Percentiles rank a stretch among this genome's conserved stretches.
Evolutionary conservation across 2,113 vertebrate genomes (phyloP).

Genomic region (Cyprinodon tularosa): DNA sequence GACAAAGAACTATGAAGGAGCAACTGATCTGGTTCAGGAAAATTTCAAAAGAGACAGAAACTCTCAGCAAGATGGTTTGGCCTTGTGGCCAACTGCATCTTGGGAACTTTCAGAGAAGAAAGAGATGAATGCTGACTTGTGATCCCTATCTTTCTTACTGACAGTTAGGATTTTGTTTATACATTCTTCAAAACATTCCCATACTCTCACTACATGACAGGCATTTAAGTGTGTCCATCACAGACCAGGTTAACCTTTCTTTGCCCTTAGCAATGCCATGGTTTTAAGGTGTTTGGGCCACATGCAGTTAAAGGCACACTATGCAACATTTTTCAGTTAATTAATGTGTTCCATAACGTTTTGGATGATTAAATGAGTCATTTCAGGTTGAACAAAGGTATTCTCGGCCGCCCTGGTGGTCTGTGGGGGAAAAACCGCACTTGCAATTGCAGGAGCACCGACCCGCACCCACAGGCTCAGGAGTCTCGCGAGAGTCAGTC

Average conservation of each 20-base stretch:
- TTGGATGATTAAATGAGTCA: no score
- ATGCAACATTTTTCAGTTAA: no score
- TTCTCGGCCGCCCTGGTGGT: no score
- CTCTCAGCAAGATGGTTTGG: conserved; percentile 43
- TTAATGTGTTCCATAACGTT: no score
- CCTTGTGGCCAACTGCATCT: conserved; percentile 58
- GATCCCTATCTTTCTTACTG: conserved; percentile 64
- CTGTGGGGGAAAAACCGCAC: no score
- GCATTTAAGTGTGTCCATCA: conserved; percentile 1
- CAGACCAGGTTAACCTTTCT: conserved; percentile 33
- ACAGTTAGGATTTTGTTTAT: conserved; percentile 69
- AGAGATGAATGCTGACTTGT: conserved; percentile 60
- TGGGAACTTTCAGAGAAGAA: conserved; percentile 70
- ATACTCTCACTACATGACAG: conserved; percentile 25
- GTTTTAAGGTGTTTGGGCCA: no score
- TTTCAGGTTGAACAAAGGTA: no score
- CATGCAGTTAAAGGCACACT: no score
- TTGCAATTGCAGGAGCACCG: no score
- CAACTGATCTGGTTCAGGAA: conserved; percentile 46
- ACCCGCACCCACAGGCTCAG: no score
- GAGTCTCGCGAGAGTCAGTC: no score
- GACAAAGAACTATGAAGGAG: conserved; percentile 28
- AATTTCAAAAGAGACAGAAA: conserved; percentile 52
- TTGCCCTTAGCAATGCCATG: conserved; percentile 17
- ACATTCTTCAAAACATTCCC: conserved; percentile 47